Evolutionary conservation across 2,113 vertebrate genomes (phyloP).

Genomic region (Brachyistius frenatus): DNA sequence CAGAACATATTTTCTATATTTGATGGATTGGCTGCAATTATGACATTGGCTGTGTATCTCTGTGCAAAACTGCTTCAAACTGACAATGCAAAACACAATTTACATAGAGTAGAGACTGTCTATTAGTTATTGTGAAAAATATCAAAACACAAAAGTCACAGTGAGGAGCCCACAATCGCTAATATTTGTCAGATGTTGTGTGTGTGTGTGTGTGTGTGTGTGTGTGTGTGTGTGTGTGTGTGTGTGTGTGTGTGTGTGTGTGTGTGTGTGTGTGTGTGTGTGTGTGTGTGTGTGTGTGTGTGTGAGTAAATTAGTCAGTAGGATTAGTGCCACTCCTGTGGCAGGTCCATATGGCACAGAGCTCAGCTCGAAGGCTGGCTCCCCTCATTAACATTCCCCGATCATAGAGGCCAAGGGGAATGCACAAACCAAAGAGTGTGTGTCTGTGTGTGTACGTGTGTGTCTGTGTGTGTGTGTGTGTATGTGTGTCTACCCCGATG

Average conservation of each 20-base stretch:
- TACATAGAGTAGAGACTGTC: not conserved
- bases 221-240: not conserved
- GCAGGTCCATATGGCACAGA: conserved; percentile 63
- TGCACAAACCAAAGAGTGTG: conserved; percentile 26
- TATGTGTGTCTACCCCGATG: not conserved
- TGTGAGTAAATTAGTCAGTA: conserved; percentile 51
- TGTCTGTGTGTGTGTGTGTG: conserved; percentile 7
- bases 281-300: too few species aligned
- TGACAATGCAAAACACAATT: not conserved
- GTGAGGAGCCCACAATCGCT: not conserved
- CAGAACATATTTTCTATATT: conserved; percentile 15
- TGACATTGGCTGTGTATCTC: not conserved
- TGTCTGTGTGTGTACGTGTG: conserved; percentile 10
- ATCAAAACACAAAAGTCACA: not conserved
- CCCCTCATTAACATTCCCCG: conserved; percentile 62
- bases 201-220: not conserved
- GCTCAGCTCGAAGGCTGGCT: conserved; percentile 56
- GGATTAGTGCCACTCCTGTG: conserved; percentile 59
- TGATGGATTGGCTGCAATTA: not conserved
- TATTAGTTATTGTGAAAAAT: not conserved
- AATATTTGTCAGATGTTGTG: conserved; percentile 5
- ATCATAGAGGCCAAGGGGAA: conserved; percentile 47
- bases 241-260: conserved; percentile 14
- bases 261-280: conserved; percentile 18
- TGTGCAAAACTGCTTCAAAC: not conserved